Percentiles rank a stretch among this genome's conserved stretches.
Evolutionary conservation across 2,888 invertebrate genomes (phyloP).

Genomic region (Parnassius orleans): DNA sequence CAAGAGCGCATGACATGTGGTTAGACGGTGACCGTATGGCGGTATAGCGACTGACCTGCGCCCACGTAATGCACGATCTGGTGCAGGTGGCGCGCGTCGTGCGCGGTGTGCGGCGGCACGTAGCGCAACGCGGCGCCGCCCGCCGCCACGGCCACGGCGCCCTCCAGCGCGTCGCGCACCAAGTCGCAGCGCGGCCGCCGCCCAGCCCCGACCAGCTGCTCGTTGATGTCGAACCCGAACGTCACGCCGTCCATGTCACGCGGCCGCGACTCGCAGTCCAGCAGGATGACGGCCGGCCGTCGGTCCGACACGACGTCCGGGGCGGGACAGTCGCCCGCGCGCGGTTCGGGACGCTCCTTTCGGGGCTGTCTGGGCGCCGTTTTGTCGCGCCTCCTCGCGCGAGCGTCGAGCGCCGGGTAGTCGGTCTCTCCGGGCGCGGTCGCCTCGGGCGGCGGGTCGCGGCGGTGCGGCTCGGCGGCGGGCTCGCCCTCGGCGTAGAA

Average conservation of each 20-base stretch:
- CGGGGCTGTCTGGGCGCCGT: constrained; percentile 33
- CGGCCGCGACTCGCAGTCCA: constrained; percentile 80
- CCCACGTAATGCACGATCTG: constrained; percentile 67
- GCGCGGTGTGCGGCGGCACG: constrained; percentile 38
- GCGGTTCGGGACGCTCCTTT: constrained; percentile 33
- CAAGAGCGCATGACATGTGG: no score
- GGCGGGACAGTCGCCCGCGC: constrained; percentile 68
- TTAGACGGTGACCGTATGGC: no score
- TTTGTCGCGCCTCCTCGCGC: constrained; percentile 29
- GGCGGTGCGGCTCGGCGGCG: constrained; percentile 26
- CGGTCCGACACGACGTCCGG: constrained; percentile 71
- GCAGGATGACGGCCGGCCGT: constrained; percentile 87
- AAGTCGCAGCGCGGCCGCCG: constrained; percentile 52
- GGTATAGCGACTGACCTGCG: constrained; percentile 41
- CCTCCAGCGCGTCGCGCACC: constrained; percentile 45
- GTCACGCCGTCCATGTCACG: constrained; percentile 85
- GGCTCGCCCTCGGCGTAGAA: constrained; percentile 61
- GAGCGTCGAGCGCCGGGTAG: constrained; percentile 39
- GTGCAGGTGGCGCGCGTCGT: constrained; percentile 44
- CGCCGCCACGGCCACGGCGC: constrained; percentile 37
- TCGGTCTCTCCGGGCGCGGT: constrained; percentile 40
- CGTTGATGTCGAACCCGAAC: constrained; percentile 90
- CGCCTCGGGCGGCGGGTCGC: constrained; percentile 39
- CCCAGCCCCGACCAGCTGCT: constrained; percentile 82
- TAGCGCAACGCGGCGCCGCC: constrained; percentile 57